phyloP scores from a whole-genome alignment of 1,140 invertebrate genomes.

The Andrena cerasifolii region DNA sequence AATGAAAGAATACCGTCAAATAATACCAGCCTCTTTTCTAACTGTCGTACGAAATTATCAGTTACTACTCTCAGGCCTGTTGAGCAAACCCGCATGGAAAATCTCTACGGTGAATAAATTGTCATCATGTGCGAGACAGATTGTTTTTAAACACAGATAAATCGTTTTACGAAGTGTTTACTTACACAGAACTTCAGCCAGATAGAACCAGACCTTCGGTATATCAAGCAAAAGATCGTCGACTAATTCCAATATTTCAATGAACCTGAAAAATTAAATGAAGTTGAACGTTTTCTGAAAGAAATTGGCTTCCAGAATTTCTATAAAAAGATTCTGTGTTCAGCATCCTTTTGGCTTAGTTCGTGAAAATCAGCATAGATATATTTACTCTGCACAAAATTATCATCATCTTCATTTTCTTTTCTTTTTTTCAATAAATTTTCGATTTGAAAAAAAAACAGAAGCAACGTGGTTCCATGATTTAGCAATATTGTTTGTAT shows the following conservation, averaged over 20 bases:
- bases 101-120: slow-evolving; percentile 68
- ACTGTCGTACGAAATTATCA: background rate
- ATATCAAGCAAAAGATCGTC: slow-evolving; percentile 89
- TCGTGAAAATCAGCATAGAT: slow-evolving; percentile 52
- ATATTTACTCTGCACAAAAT: slow-evolving; percentile 46
- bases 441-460: background rate
- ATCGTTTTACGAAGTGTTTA: slow-evolving; percentile 31
- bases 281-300: slow-evolving; percentile 37
- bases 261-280: slow-evolving; percentile 75
- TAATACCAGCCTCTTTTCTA: slow-evolving; percentile 21
- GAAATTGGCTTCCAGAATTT: background rate
- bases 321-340: slow-evolving; percentile 31
- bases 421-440: background rate
- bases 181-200: slow-evolving; percentile 86
- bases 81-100: slow-evolving; percentile 78
- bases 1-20: slow-evolving; percentile 48
- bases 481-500: too few species aligned
- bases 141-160: slow-evolving; percentile 13
- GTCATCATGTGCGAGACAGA: slow-evolving; percentile 67
- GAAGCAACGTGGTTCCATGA: slow-evolving; percentile 13
- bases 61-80: slow-evolving; percentile 76
- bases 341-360: slow-evolving; percentile 75
- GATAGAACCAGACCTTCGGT: slow-evolving; percentile 88
- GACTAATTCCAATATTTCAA: slow-evolving; percentile 83
- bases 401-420: slow-evolving; percentile 63